Conservation (phyloP, 2,113 vertebrate genomes). For the Festucalex cinctus region DNA sequence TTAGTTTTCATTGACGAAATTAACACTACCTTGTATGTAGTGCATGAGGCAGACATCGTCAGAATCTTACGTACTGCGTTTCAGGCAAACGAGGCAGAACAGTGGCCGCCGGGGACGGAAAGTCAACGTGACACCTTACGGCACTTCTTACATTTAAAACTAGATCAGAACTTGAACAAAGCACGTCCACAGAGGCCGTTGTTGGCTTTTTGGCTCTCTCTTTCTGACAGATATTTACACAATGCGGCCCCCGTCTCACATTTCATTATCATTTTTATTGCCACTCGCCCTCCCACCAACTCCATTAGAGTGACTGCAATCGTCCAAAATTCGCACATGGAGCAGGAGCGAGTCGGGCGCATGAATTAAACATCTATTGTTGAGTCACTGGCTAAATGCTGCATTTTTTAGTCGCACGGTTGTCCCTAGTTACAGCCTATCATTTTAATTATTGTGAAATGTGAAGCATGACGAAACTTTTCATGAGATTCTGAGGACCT, state of each 20-base stretch:
- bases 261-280: constrained; percentile 65
- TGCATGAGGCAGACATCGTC: not conserved
- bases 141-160: constrained; percentile 29
- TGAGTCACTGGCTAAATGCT: constrained; percentile 20
- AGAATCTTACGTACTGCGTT: too few relatives aligned
- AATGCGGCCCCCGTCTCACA: constrained; percentile 41
- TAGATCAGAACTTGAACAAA: constrained; percentile 37
- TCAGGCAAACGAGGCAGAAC: not conserved
- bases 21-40: not conserved
- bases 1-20: too few relatives aligned
- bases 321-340: constrained; percentile 42
- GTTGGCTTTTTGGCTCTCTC: constrained; percentile 18
- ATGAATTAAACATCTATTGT: constrained; percentile 60
- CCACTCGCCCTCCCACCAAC: constrained; percentile 44
- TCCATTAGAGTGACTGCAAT: constrained; percentile 34
- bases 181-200: constrained; percentile 14
- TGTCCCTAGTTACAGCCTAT: constrained; percentile 11
- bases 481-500: too few relatives aligned
- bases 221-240: constrained; percentile 39
- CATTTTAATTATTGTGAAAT: constrained; percentile 35
- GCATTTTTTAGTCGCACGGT: constrained; percentile 22
- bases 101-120: not conserved
- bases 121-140: not conserved
- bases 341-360: constrained; percentile 42
- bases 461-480: too few relatives aligned